Conservation (phyloP, 2,797 vertebrate species). For the Gymnothorax reevesii region DNA sequence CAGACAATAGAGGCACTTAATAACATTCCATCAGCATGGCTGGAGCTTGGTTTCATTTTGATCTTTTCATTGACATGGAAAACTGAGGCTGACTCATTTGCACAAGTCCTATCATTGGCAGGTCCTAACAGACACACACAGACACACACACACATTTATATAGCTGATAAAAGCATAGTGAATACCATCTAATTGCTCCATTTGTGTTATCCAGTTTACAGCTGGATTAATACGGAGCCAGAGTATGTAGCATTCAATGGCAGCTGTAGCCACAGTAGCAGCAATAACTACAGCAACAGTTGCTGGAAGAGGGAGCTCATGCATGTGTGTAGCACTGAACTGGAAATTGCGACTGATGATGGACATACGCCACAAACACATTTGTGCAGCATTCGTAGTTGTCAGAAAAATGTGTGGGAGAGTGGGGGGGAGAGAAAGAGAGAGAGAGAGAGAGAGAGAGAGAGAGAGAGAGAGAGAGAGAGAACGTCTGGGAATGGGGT, state of each 20-base stretch:
- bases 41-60: background rate
- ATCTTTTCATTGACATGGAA: background rate
- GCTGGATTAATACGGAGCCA: background rate
- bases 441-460: background rate
- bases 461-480: background rate
- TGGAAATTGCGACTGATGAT: constrained; percentile 12
- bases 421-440: background rate
- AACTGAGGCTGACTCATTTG: background rate
- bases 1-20: background rate
- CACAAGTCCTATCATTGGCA: background rate
- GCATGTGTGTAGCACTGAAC: background rate
- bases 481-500: too few species aligned
- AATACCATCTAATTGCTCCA: background rate
- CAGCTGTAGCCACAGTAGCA: background rate
- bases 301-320: background rate
- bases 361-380: background rate
- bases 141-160: background rate
- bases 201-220: background rate
- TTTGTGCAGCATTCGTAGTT: background rate
- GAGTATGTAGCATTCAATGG: background rate
- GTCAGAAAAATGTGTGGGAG: background rate
- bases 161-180: background rate
- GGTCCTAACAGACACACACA: background rate
- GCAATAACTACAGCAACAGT: background rate
- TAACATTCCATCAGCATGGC: background rate